These are phyloP conservation scores for Onychomys arenicola DNA, from an alignment of 2,797 vertebrate species.

Conservation along the genomic window DNA sequence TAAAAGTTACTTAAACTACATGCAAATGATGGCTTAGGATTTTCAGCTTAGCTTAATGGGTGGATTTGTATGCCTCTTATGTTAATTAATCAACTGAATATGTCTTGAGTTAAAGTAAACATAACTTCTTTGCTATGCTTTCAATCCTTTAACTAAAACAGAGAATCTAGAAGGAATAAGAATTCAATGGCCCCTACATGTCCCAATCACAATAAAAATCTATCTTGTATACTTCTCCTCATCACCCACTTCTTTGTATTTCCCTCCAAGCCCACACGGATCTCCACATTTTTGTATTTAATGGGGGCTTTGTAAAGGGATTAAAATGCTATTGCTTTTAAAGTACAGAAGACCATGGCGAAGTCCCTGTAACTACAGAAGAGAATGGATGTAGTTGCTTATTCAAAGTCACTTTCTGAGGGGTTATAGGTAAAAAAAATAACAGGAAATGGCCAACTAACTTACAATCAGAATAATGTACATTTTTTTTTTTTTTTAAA, in stretches of 20 bases:
- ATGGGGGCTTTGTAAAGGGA: neutral
- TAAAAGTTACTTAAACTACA: neutral
- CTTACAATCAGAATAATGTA: neutral
- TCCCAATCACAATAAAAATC: neutral
- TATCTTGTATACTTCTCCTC: neutral
- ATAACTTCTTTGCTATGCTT: conserved; percentile 30
- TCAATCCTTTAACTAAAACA: conserved; percentile 16
- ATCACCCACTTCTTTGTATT: neutral
- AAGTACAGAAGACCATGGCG: neutral
- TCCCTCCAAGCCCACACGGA: neutral
- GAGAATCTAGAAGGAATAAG: neutral
- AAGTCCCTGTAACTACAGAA: neutral
- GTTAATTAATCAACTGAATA: neutral
- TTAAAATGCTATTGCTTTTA: neutral
- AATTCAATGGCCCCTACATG: neutral
- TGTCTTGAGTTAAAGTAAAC: neutral
- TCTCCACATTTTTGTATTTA: neutral
- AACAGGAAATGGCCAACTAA: neutral
- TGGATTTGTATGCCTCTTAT: neutral
- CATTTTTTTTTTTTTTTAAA: neutral
- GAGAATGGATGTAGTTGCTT: neutral
- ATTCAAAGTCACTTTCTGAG: neutral
- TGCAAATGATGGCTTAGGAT: neutral
- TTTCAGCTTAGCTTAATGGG: neutral
- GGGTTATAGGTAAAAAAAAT: neutral